Evolutionary conservation across 2,888 invertebrate species (phyloP).

Genomic region (Hemistola chrysoprasaria): DNA sequence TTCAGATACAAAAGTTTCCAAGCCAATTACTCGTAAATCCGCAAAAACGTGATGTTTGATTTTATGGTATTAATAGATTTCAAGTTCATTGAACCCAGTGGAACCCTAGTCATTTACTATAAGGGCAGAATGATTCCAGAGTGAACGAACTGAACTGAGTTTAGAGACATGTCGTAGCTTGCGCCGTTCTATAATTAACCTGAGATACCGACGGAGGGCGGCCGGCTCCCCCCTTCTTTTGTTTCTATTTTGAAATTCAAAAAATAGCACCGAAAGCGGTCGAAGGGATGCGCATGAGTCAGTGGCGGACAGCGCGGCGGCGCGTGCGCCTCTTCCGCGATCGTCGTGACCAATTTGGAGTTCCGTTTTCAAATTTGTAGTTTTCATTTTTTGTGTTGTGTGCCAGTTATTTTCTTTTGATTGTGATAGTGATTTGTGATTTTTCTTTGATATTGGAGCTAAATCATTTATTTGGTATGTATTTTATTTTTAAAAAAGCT

Average conservation of each 20-base stretch:
- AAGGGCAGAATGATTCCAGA: constrained; percentile 49
- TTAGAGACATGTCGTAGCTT: constrained; percentile 54
- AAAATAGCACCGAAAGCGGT: constrained; percentile 71
- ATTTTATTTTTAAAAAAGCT: no score
- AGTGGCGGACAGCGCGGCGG: constrained; percentile 70
- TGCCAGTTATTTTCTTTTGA: constrained; percentile 14
- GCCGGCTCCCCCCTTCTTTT: constrained; percentile 78
- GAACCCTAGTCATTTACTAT: constrained; percentile 22
- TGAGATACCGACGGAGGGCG: constrained; percentile 61
- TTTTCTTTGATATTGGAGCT: no score
- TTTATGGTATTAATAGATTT: constrained; percentile 14
- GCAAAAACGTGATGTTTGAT: constrained; percentile 8
- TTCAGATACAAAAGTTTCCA: not conserved
- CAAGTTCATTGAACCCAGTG: constrained; percentile 18
- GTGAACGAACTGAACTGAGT: constrained; percentile 66
- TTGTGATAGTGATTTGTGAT: constrained; percentile 13
- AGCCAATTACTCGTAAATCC: constrained; percentile 4
- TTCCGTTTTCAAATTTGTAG: constrained; percentile 33
- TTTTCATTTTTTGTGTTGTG: constrained; percentile 37
- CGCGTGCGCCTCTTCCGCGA: constrained; percentile 59
- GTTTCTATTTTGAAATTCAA: constrained; percentile 78
- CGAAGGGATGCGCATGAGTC: constrained; percentile 73
- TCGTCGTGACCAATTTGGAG: constrained; percentile 36
- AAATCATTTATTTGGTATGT: no score
- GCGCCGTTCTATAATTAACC: constrained; percentile 65